Conservation (phyloP, 2,888 invertebrate species). For the Apodemia arnacis region DNA sequence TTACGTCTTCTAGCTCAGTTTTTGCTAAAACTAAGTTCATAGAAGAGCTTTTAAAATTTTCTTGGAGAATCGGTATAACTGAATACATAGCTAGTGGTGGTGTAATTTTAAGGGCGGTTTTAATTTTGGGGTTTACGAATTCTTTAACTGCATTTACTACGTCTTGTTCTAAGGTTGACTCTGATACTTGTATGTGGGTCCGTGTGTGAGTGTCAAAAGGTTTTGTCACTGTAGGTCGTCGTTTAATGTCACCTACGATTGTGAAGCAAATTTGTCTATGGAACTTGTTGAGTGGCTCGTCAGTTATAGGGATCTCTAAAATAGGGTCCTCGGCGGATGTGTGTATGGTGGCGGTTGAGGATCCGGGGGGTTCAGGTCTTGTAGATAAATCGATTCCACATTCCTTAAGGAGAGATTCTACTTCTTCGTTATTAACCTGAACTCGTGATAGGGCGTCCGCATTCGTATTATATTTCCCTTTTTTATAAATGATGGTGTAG, state of each 20-base stretch:
- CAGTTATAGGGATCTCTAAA: conserved; percentile 54
- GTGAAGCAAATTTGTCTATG: conserved; percentile 51
- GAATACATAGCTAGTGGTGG: conserved; percentile 7
- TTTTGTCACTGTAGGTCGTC: conserved; percentile 58
- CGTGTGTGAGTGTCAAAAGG: conserved; percentile 78
- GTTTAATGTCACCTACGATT: conserved; percentile 72
- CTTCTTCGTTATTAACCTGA: conserved; percentile 13
- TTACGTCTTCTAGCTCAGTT: too few relatives aligned
- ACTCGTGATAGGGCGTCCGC: background rate
- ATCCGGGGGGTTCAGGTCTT: conserved; percentile 15
- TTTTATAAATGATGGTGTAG: too few relatives aligned
- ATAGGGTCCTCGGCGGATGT: conserved; percentile 33
- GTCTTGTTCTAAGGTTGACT: conserved; percentile 28
- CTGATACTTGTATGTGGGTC: conserved; percentile 67
- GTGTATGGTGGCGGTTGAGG: conserved; percentile 32
- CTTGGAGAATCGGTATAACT: too few relatives aligned
- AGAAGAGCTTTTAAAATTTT: too few relatives aligned
- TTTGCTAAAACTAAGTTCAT: too few relatives aligned
- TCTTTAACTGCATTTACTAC: too few relatives aligned
- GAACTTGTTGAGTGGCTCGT: conserved; percentile 63
- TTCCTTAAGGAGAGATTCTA: background rate
- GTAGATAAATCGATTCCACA: conserved; percentile 13
- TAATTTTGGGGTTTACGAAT: background rate
- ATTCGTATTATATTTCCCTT: background rate
- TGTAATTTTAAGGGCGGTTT: background rate